Evolutionary conservation across 2,113 vertebrate species (phyloP).

Genomic region (Asarcornis scutulata): DNA sequence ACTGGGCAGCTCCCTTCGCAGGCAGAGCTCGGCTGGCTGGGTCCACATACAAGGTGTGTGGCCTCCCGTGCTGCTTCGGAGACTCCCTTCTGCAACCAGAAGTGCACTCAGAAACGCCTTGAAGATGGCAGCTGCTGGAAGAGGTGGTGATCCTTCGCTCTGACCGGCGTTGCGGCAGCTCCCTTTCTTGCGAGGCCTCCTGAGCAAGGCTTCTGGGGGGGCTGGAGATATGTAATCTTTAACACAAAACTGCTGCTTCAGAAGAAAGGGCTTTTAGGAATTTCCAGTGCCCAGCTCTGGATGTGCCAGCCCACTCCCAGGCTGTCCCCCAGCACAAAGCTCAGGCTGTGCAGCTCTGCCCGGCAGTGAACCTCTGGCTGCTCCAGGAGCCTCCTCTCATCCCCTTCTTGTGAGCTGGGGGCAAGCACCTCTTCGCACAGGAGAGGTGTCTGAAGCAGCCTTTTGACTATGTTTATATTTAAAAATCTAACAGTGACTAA

Average conservation of each 20-base stretch:
- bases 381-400: neutral
- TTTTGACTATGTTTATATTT: constrained; percentile 43
- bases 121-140: neutral
- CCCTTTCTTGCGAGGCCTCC: neutral
- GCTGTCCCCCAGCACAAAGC: neutral
- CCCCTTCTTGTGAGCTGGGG: neutral
- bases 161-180: neutral
- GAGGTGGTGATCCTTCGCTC: neutral
- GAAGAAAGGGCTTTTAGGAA: neutral
- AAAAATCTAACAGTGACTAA: constrained; percentile 54
- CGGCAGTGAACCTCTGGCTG: neutral
- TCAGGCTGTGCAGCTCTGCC: neutral
- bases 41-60: too few species aligned
- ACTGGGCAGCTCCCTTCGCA: neutral
- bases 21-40: neutral
- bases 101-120: accelerated
- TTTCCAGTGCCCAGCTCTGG: neutral
- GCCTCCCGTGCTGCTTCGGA: neutral
- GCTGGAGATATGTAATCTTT: neutral
- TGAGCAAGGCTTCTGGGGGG: neutral
- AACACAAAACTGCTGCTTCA: neutral
- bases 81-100: neutral
- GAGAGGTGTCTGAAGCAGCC: neutral
- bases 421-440: neutral
- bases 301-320: neutral